Conservation (phyloP, 2,888 invertebrate genomes). For the Xestia xanthographa region DNA sequence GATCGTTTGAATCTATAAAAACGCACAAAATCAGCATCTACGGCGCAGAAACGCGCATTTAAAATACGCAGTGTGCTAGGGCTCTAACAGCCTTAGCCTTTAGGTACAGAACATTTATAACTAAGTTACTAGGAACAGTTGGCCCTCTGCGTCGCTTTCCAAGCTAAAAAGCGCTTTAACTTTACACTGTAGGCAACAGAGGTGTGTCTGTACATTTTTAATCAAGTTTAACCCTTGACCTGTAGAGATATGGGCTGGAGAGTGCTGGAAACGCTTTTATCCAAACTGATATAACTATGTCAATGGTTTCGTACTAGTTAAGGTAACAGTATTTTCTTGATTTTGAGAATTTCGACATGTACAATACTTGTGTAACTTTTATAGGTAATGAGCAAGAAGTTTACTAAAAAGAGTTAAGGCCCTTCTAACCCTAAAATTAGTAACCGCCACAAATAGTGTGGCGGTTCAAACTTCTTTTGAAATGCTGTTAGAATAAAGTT, state of each 20-base stretch:
- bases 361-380: too few species aligned
- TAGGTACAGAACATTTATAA: conserved; percentile 7
- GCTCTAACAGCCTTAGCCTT: background rate
- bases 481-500: too few species aligned
- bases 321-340: background rate
- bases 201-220: conserved; percentile 36
- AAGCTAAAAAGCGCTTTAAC: conserved; percentile 46
- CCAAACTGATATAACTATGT: background rate
- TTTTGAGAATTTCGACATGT: background rate
- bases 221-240: conserved; percentile 28
- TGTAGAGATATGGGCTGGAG: conserved; percentile 9
- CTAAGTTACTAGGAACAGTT: conserved; percentile 21
- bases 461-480: too few species aligned
- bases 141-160: conserved; percentile 20
- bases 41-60: too few species aligned
- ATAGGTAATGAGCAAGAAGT: background rate
- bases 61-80: too few species aligned
- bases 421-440: too few species aligned
- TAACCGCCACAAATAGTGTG: too few species aligned
- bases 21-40: too few species aligned
- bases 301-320: background rate
- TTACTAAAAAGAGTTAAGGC: too few species aligned
- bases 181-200: conserved; percentile 16
- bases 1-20: too few species aligned
- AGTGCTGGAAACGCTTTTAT: background rate